phyloP scores from a whole-genome alignment of 2,113 vertebrate species.

The Ochotona princeps region DNA sequence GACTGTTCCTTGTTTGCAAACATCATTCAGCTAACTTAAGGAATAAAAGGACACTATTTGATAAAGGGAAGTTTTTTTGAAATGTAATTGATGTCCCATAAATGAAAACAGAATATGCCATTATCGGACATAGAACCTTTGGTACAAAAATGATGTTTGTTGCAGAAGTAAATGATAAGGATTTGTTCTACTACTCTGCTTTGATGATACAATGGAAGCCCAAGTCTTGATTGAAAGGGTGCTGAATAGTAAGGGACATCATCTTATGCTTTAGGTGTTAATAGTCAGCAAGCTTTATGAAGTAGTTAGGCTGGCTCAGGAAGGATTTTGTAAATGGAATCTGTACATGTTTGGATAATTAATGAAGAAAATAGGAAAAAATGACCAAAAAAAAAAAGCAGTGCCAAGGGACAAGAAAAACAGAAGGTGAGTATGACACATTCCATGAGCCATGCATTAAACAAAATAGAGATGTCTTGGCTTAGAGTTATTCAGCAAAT shows the following conservation, averaged over 20 bases:
- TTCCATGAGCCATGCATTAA: background rate
- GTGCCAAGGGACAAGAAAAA: background rate
- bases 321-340: background rate
- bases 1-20: constrained; percentile 63
- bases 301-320: background rate
- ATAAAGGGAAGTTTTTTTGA: constrained; percentile 31
- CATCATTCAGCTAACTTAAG: constrained; percentile 51
- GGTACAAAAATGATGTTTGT: constrained; percentile 52
- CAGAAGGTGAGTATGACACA: background rate
- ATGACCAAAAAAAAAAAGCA: background rate
- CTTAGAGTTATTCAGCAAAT: constrained; percentile 50
- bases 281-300: background rate
- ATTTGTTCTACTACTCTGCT: background rate
- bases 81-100: constrained; percentile 13
- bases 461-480: background rate
- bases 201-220: background rate
- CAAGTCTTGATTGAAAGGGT: background rate
- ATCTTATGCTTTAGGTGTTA: constrained; percentile 42
- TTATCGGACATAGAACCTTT: background rate
- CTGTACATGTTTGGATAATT: constrained; percentile 39
- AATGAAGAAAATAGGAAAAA: background rate
- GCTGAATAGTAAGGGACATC: background rate
- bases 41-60: background rate
- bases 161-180: background rate
- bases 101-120: constrained; percentile 66